phyloP scores from a whole-genome alignment of 2,888 invertebrate genomes.

The Coleophora deauratella region DNA sequence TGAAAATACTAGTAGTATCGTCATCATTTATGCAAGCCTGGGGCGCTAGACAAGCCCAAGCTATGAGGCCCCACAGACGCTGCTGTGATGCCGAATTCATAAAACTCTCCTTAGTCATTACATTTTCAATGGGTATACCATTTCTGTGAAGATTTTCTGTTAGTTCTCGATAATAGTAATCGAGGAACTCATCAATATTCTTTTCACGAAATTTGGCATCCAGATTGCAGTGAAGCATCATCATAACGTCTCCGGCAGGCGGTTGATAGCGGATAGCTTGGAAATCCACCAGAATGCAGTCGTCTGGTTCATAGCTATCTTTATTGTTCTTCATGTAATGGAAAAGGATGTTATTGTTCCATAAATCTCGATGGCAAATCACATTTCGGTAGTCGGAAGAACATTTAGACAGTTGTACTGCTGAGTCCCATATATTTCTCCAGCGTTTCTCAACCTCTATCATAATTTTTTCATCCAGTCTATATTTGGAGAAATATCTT shows the following conservation, averaged over 20 bases:
- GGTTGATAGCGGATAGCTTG: slow-evolving; percentile 79
- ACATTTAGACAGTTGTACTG: slow-evolving; percentile 33
- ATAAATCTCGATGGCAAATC: slow-evolving; percentile 76
- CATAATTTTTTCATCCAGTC: slow-evolving; percentile 22
- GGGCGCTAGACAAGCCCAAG: slow-evolving; percentile 68
- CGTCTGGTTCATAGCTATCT: slow-evolving; percentile 48
- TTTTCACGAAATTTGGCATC: slow-evolving; percentile 57
- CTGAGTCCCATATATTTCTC: slow-evolving; percentile 39
- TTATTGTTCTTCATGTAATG: slow-evolving; percentile 33
- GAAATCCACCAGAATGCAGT: slow-evolving; percentile 80
- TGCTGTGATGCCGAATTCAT: slow-evolving; percentile 58
- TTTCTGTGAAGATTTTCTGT: slow-evolving; percentile 44
- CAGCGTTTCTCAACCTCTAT: slow-evolving; percentile 36
- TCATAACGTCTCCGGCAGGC: slow-evolving; percentile 77
- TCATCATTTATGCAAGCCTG: slow-evolving; percentile 69
- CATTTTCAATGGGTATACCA: slow-evolving; percentile 42
- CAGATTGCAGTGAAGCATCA: slow-evolving; percentile 70
- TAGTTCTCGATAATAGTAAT: slow-evolving; percentile 72
- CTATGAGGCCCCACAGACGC: slow-evolving; percentile 69
- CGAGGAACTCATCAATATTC: slow-evolving; percentile 63
- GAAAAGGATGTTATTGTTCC: slow-evolving; percentile 78
- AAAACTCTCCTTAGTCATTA: slow-evolving; percentile 57
- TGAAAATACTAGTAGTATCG: slow-evolving; percentile 54
- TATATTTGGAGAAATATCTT: slow-evolving; percentile 43
- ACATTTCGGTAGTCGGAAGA: slow-evolving; percentile 59